These are phyloP conservation scores for Oxygymnocypris stewartii DNA, from an alignment of 2,113 vertebrate species.

Conservation along the genomic window DNA sequence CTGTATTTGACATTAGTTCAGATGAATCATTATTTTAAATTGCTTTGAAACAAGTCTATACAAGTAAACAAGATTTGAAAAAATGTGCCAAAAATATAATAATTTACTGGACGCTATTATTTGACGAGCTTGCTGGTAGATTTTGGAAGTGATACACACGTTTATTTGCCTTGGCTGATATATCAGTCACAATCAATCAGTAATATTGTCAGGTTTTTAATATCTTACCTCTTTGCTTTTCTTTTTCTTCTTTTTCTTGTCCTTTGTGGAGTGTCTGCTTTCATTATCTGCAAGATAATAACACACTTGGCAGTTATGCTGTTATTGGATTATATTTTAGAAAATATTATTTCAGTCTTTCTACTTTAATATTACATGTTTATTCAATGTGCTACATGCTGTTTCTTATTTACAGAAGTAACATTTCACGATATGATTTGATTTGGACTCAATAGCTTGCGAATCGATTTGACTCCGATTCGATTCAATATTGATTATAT, in stretches of 20 bases:
- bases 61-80: background rate
- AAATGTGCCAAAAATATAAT: background rate
- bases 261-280: constrained; percentile 70
- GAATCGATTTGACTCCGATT: too few species aligned
- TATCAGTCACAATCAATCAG: background rate
- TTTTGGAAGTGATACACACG: background rate
- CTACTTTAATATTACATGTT: background rate
- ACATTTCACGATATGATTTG: background rate
- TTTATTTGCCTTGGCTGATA: background rate
- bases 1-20: background rate
- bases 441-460: background rate
- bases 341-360: background rate
- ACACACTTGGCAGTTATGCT: background rate
- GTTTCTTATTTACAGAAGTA: background rate
- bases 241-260: constrained; percentile 83
- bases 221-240: constrained; percentile 78
- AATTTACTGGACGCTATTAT: background rate
- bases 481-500: too few species aligned
- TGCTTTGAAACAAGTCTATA: background rate
- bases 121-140: background rate
- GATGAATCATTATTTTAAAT: background rate
- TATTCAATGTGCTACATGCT: background rate
- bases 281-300: constrained; percentile 71
- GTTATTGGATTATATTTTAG: background rate
- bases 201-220: background rate